Evolutionary conservation across 2,888 invertebrate genomes (phyloP).

Genomic region (Belgica antarctica): DNA sequence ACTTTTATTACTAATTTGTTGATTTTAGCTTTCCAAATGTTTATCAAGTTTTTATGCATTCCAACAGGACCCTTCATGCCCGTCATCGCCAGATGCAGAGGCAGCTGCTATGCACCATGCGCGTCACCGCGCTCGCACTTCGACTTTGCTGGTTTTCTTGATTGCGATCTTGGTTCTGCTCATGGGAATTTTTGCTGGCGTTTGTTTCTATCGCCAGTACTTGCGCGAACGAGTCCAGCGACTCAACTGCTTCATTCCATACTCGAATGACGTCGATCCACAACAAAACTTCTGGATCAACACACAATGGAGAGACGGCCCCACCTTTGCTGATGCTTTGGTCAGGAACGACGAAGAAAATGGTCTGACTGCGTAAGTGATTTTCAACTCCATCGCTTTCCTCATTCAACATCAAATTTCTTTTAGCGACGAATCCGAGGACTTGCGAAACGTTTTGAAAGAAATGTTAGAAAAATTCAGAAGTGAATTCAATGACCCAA

Average conservation of each 20-base stretch:
- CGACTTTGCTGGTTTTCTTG: constrained; percentile 67
- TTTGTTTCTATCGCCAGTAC: constrained; percentile 74
- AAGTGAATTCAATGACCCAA: constrained; percentile 20
- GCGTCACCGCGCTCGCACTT: constrained; percentile 8
- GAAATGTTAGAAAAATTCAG: constrained; percentile 10
- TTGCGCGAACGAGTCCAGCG: constrained; percentile 61
- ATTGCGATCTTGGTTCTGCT: constrained; percentile 69
- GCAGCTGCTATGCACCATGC: constrained; percentile 19
- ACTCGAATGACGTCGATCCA: constrained; percentile 14
- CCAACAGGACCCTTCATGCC: no score
- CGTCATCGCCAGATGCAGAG: constrained; percentile 32
- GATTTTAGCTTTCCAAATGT: no score
- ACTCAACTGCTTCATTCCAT: constrained; percentile 34
- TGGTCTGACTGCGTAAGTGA: neutral
- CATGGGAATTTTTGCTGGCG: constrained; percentile 68
- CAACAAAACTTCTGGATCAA: constrained; percentile 20
- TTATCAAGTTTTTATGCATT: no score
- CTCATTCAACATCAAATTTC: neutral
- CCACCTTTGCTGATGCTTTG: constrained; percentile 46
- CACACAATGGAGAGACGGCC: constrained; percentile 44
- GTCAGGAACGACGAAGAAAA: constrained; percentile 10
- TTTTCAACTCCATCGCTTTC: neutral
- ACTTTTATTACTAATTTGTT: no score
- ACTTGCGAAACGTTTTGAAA: neutral
- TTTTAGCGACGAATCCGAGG: constrained; percentile 2